phyloP scores from a whole-genome alignment of 2,113 vertebrate species.

The Martes martes region DNA sequence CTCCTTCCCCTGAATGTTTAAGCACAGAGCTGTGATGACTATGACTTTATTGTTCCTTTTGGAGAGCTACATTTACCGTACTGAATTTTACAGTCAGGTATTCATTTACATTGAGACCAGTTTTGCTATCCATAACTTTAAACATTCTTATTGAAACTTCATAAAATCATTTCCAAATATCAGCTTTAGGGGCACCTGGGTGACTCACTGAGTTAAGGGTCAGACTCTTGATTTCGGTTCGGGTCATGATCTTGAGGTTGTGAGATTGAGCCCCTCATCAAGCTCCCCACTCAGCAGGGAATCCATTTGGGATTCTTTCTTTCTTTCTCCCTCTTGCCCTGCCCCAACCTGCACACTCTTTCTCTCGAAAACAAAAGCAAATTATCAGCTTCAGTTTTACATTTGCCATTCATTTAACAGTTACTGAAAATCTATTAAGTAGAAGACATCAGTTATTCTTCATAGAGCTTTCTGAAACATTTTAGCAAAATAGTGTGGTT shows the following conservation, averaged over 20 bases:
- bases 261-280: background rate
- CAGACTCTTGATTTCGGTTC: background rate
- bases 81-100: background rate
- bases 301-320: background rate
- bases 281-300: background rate
- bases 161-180: background rate
- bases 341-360: background rate
- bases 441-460: background rate
- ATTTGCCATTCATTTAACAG: slow-evolving; percentile 7
- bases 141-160: background rate
- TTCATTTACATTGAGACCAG: background rate
- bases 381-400: background rate
- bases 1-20: background rate
- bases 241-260: background rate
- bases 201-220: background rate
- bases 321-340: background rate
- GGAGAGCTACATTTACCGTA: background rate
- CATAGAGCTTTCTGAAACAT: slow-evolving; percentile 19
- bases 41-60: background rate
- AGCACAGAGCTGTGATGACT: background rate
- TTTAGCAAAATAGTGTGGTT: background rate
- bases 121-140: background rate
- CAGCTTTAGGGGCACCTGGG: background rate
- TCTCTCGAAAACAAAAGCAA: background rate
- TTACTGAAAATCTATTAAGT: slow-evolving; percentile 5